phyloP scores from a whole-genome alignment of 2,888 invertebrate genomes.

The Tachina grossa region DNA sequence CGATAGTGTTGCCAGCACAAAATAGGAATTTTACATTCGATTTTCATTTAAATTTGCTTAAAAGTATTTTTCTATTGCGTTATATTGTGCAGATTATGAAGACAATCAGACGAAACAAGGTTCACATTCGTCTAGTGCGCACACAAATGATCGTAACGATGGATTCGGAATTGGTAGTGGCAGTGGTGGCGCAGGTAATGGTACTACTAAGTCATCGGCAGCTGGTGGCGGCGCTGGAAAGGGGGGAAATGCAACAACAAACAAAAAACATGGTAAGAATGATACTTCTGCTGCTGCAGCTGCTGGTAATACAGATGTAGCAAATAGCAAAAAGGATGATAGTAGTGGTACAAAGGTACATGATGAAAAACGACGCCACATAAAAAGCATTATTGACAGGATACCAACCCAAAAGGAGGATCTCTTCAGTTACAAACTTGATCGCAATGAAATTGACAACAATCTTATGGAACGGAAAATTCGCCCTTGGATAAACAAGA shows the following conservation, averaged over 20 bases:
- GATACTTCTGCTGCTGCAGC: constrained; percentile 75
- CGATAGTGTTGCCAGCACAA: no score
- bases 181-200: constrained; percentile 36
- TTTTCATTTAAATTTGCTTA: constrained; percentile 1
- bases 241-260: constrained; percentile 68
- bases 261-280: constrained; percentile 78
- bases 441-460: constrained; percentile 92
- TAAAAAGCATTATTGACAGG: constrained; percentile 98
- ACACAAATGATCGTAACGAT: constrained; percentile 64
- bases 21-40: no score
- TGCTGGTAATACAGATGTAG: constrained; percentile 72
- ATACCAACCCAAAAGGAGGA: constrained; percentile 99
- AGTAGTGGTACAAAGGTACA: constrained; percentile 88
- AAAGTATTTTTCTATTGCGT: neutral
- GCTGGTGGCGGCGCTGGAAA: constrained; percentile 65
- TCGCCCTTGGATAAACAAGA: constrained; percentile 99
- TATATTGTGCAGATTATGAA: constrained; percentile 78
- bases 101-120: constrained; percentile 75
- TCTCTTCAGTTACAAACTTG: constrained; percentile 96
- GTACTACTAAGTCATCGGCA: constrained; percentile 48
- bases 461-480: constrained; percentile 96
- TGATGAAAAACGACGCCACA: constrained; percentile 98
- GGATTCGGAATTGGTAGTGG: constrained; percentile 61
- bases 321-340: constrained; percentile 83
- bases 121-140: constrained; percentile 45